A percentile compares a stretch with the other conserved stretches of the same genome.
Evolutionary conservation across 2,888 invertebrate genomes (phyloP).

Genomic region (Conomelus anceps): DNA sequence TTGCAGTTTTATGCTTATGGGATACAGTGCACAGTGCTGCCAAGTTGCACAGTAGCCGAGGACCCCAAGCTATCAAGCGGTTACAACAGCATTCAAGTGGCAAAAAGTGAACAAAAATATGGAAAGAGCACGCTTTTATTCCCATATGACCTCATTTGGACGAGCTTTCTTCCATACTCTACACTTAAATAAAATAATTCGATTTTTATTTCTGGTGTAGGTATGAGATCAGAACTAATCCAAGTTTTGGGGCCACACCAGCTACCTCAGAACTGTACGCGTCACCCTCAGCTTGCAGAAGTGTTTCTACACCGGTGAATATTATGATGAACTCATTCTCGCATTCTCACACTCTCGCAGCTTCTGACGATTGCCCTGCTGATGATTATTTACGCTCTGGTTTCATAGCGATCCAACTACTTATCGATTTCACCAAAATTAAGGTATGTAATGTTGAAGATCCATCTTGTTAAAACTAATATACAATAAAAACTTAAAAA

Average conservation of each 20-base stretch:
- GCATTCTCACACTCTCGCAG: conserved; percentile 60
- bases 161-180: too few relatives aligned
- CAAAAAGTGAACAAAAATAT: too few relatives aligned
- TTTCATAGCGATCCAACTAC: conserved; percentile 63
- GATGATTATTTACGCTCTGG: conserved; percentile 70
- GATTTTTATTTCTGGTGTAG: conserved; percentile 41
- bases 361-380: conserved; percentile 53
- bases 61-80: too few relatives aligned
- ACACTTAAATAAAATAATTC: neutral
- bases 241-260: conserved; percentile 57
- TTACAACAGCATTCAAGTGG: too few relatives aligned
- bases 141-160: too few relatives aligned
- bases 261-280: conserved; percentile 58
- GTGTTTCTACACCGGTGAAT: neutral
- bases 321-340: neutral
- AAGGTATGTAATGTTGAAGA: conserved; percentile 48
- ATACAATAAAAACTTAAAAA: too few relatives aligned
- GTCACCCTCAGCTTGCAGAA: conserved; percentile 56
- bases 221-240: conserved; percentile 68
- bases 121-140: too few relatives aligned
- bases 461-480: too few relatives aligned
- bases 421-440: conserved; percentile 66
- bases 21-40: too few relatives aligned
- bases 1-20: too few relatives aligned
- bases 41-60: too few relatives aligned